Evolutionary conservation across 2,113 vertebrate genomes (phyloP), one percentile per base, ranked within the genome.

Genomic region (Alaudala cheleensis): DNA sequence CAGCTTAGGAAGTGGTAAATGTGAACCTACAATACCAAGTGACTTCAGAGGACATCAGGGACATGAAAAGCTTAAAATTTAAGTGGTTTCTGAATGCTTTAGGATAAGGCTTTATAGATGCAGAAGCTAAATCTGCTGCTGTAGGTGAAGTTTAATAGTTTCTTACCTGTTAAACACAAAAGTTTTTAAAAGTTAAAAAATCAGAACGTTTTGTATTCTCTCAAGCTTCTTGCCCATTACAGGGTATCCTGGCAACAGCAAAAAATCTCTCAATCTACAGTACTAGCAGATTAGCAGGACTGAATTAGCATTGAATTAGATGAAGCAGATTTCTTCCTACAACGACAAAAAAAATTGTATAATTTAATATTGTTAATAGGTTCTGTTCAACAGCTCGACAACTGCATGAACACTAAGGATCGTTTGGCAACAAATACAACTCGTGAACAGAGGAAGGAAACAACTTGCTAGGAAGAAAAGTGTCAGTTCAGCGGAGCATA

Each of bases 211-310:
- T 97, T 98, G 97, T 98, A 98, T 97, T 98, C 97, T 98, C 97
- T 97, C 98, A 97, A 98, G 98, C 98, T 98, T 98, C 98, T 98
- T 98, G 98, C 99, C 99, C 99, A 99, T 99, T 99, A 99, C 99
- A 99, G 98, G 98, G 97, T 97, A 97, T 98, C 96, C 97, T 97
- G 98, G 98, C 90, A 97, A 96, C 96, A 96, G 94, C 72, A 97
- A 97, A 96, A 96, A 82, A 96, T 91, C 93, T 96, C 97, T 97
- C 95, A 96, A 86, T 94, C 96, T 94, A 98, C 83, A 70, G 90
- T 96, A 98, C 97, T 93, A 96, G 96, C 96, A 97, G 96, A 95
- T 86, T 73, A 96, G 90, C 96, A 95, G 95, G 88, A 94, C 69
- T 67, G 91, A 95, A 88, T 96, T 96, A 96, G 94, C 92, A 95